Evolutionary conservation across 2,797 vertebrate species (phyloP), one percentile per base, ranked within the genome.

Genomic region (Oceanodroma leucorhoa): DNA sequence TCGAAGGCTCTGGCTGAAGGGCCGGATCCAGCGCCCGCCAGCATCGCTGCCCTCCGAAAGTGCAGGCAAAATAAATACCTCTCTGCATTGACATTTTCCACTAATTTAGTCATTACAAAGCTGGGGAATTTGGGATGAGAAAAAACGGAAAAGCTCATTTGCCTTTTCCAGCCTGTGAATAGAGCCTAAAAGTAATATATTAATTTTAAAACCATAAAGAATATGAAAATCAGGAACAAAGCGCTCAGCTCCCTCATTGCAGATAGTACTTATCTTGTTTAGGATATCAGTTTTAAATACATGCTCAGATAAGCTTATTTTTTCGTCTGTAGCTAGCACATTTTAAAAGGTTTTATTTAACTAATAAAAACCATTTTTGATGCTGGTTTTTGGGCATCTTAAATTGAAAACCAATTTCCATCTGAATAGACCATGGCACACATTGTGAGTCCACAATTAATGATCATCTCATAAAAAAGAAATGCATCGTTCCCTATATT

Each of bases 401-500:
- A 82, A 90, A 94, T 62, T 69, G 72, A 87, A 95, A 94, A 72
- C 34, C 30, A 45, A 66, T 96, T 96, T 94, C 67, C 60, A 50
- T 60, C 81, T 9, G 40, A 95, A 92, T 4, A 84, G 71, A 55
- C 24, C 71, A 8, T 5, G 18, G 71, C 61, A 78, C 16, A 69
- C 1, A 1, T 57, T 38, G 41, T 5, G 66, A 86, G 76, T 14
- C 77, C 83, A 81, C 93, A 94, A 80, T 94, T 91, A 95, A 94
- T 94, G 86, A 93, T 66, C 32, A 83, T 54, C 62, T 89, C 73
- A 53, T 87, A 77, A 89, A 92, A 78, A 82, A 70, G 51, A 55
- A 65, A 82, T 36, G 48, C 75, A 60, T 72, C 48, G 27, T 69
- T 77, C 80, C 77, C 55, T 77, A 6, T 66, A 21, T 66, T 69